These are phyloP conservation scores for Luehdorfia chinensis DNA, from an alignment of 1,140 invertebrate species.

Conservation along the genomic window DNA sequence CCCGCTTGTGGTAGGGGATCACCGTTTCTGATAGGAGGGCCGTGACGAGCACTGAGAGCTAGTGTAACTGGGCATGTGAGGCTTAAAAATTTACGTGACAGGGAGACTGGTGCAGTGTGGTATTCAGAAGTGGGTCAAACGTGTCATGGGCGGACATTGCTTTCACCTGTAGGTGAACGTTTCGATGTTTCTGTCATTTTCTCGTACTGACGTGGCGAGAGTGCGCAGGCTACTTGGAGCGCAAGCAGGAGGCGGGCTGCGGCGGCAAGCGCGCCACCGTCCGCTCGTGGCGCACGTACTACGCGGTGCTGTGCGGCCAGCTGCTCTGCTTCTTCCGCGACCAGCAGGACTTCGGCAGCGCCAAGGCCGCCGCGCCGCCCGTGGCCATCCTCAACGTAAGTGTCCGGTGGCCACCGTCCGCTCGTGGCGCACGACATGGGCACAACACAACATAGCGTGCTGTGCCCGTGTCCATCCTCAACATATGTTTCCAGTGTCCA, in stretches of 20 bases:
- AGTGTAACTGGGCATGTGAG: too few relatives aligned
- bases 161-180: too few relatives aligned
- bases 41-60: too few relatives aligned
- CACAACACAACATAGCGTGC: slow-evolving; percentile 90
- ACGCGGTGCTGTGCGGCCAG: slow-evolving; percentile 97
- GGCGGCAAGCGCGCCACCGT: slow-evolving; percentile 96
- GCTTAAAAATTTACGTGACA: too few relatives aligned
- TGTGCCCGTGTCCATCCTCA: slow-evolving; percentile 94
- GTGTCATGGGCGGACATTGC: too few relatives aligned
- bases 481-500: too few relatives aligned
- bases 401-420: slow-evolving; percentile 94
- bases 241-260: slow-evolving; percentile 95
- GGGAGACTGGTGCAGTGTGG: too few relatives aligned
- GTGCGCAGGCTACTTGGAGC: slow-evolving; percentile 86
- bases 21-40: too few relatives aligned
- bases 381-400: slow-evolving; percentile 92
- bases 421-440: slow-evolving; percentile 97
- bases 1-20: too few relatives aligned
- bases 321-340: slow-evolving; percentile 99
- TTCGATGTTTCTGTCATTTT: too few relatives aligned
- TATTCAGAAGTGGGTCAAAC: too few relatives aligned
- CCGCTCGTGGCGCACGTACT: slow-evolving; percentile 96
- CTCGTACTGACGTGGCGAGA: too few relatives aligned
- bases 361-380: slow-evolving; percentile 93
- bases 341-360: slow-evolving; percentile 91